Evolutionary conservation across 1,140 invertebrate genomes (phyloP).

Genomic region (Portunus trituberculatus): DNA sequence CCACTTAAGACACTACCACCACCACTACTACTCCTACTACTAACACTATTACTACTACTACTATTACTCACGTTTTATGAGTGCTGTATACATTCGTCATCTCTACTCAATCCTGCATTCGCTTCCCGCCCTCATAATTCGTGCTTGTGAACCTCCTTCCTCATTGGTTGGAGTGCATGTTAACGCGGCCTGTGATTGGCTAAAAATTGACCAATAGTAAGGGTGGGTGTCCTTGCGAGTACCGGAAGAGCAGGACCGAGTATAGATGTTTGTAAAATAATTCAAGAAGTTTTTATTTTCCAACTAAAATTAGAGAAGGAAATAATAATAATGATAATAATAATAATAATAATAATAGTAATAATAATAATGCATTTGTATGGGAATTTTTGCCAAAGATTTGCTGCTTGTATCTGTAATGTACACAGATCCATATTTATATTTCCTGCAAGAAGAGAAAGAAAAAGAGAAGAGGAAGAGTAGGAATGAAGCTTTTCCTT

Average conservation of each 20-base stretch:
- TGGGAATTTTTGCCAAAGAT: conserved; percentile 71
- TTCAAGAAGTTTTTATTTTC: conserved; percentile 42
- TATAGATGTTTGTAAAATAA: conserved; percentile 52
- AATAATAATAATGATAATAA: conserved; percentile 38
- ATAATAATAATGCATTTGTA: conserved; percentile 59
- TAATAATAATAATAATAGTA: too few relatives aligned
- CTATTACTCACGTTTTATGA: background rate
- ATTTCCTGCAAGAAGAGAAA: conserved; percentile 52
- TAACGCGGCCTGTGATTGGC: background rate
- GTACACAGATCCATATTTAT: conserved; percentile 67
- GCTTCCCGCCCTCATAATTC: background rate
- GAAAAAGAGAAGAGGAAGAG: background rate
- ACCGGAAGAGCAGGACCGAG: conserved; percentile 33
- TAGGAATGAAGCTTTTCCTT: background rate
- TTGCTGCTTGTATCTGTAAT: conserved; percentile 70
- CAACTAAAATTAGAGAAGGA: background rate
- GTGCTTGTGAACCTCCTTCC: background rate
- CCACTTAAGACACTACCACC: background rate
- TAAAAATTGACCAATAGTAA: background rate
- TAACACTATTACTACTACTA: conserved; percentile 24
- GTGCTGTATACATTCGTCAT: background rate
- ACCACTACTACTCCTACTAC: conserved; percentile 1
- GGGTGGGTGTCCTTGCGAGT: background rate
- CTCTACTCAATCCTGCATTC: conserved; percentile 49
- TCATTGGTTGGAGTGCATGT: background rate